Evolutionary conservation across 2,113 vertebrate species (phyloP).

Genomic region (Coracopsis vasa): DNA sequence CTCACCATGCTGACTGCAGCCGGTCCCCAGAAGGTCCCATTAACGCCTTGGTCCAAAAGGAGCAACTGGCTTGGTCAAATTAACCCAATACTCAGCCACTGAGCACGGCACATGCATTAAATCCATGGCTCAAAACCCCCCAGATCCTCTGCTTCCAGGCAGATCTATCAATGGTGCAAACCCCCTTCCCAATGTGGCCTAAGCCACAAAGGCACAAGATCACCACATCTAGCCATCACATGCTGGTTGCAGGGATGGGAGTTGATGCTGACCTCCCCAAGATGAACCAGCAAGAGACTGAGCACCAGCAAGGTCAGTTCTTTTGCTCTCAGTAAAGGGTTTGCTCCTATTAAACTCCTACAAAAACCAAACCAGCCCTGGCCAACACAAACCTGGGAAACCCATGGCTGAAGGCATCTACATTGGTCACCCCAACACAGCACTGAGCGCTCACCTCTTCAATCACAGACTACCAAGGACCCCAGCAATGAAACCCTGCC

Average conservation of each 20-base stretch:
- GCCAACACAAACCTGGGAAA: not conserved
- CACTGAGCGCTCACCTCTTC: not conserved
- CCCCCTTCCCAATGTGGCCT: not conserved
- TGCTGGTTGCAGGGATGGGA: not conserved
- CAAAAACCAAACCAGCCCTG: not conserved
- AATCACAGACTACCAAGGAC: not conserved
- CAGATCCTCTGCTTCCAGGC: not conserved
- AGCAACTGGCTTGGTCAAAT: not conserved
- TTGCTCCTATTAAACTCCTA: not conserved
- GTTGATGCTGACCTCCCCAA: not conserved
- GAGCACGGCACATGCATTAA: accelerated
- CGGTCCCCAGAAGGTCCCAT: not conserved
- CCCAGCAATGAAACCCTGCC: not conserved
- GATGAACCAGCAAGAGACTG: not conserved
- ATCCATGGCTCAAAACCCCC: not conserved
- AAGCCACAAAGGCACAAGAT: not conserved
- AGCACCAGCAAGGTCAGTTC: not conserved
- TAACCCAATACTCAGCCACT: not conserved
- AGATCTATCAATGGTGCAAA: not conserved
- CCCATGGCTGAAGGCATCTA: not conserved
- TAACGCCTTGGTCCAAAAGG: not conserved
- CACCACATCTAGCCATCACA: accelerated
- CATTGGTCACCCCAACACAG: not conserved
- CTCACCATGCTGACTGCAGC: accelerated
- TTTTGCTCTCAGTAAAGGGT: not conserved